Evolutionary conservation across 2,888 invertebrate species (phyloP).

Genomic region (Netelia fuscicornis): DNA sequence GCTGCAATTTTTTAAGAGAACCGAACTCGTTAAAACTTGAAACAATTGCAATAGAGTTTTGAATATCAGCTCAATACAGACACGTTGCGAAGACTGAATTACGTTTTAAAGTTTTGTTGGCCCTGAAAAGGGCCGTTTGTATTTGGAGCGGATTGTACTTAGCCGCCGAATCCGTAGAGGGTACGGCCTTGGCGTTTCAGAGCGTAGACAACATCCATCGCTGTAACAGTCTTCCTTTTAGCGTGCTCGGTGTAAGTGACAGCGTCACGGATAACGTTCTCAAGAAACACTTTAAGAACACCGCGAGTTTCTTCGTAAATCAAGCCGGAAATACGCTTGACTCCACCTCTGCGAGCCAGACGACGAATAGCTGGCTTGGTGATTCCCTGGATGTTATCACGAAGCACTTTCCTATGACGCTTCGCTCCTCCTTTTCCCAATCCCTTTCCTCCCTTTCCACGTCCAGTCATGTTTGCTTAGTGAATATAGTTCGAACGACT

Average conservation of each 20-base stretch:
- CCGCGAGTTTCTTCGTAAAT: conserved; percentile 93
- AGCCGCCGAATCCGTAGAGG: too few species aligned
- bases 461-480: conserved; percentile 88
- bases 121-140: not conserved
- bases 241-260: conserved; percentile 36
- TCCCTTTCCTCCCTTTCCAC: conserved; percentile 93
- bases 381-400: conserved; percentile 93
- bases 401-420: conserved; percentile 78
- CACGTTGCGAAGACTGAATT: not conserved
- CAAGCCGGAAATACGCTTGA: conserved; percentile 90
- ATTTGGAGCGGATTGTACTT: not conserved
- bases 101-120: not conserved
- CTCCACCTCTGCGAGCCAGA: conserved; percentile 87
- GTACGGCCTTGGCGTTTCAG: conserved; percentile 3
- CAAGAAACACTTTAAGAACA: conserved; percentile 86
- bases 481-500: conserved; percentile 63
- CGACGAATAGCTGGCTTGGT: conserved; percentile 91
- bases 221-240: conserved; percentile 19
- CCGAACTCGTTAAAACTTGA: too few species aligned
- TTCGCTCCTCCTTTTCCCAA: conserved; percentile 85
- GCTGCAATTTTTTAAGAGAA: too few species aligned
- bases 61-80: too few species aligned
- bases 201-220: conserved; percentile 15
- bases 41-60: too few species aligned
- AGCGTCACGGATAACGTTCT: too few species aligned